A percentile compares a stretch with the other conserved stretches of the same genome.
Conservation (phyloP, 2,113 vertebrate genomes). For the Pseudopodoces humilis region DNA sequence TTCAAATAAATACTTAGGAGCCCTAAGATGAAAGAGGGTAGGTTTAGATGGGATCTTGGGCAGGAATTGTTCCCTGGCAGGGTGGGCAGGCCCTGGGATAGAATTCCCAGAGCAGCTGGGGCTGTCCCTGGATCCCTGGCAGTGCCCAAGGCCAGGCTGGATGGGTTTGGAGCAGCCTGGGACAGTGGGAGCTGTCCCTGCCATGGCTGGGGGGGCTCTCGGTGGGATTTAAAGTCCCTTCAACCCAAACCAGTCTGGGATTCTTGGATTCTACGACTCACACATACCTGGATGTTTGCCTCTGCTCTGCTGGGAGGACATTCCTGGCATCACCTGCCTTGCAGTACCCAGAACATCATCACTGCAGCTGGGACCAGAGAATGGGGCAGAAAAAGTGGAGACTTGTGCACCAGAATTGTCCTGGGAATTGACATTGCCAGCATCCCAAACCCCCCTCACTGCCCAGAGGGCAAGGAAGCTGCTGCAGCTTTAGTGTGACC, state of each 20-base stretch:
- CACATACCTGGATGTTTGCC: background rate
- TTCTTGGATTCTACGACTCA: rapidly evolving
- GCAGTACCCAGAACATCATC: background rate
- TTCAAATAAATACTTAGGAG: background rate
- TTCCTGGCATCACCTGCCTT: rapidly evolving
- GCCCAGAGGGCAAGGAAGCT: rapidly evolving
- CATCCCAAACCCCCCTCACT: rapidly evolving
- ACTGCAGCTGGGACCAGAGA: rapidly evolving
- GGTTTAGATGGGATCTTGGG: background rate
- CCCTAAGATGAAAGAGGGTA: background rate
- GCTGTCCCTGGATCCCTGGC: background rate
- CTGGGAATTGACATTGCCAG: background rate
- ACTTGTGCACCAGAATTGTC: rapidly evolving
- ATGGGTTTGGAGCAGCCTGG: background rate
- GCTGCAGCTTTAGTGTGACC: rapidly evolving
- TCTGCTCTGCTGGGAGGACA: background rate
- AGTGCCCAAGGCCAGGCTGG: background rate
- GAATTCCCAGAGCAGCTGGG: background rate
- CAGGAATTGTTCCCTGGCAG: background rate
- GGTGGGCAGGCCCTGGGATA: background rate
- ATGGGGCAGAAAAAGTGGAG: background rate
- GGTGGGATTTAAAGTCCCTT: rapidly evolving
- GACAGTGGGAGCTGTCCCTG: background rate
- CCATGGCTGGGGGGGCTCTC: background rate
- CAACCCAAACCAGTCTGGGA: background rate